phyloP scores from a whole-genome alignment of 2,113 vertebrate genomes.

The Atherinomorus stipes region DNA sequence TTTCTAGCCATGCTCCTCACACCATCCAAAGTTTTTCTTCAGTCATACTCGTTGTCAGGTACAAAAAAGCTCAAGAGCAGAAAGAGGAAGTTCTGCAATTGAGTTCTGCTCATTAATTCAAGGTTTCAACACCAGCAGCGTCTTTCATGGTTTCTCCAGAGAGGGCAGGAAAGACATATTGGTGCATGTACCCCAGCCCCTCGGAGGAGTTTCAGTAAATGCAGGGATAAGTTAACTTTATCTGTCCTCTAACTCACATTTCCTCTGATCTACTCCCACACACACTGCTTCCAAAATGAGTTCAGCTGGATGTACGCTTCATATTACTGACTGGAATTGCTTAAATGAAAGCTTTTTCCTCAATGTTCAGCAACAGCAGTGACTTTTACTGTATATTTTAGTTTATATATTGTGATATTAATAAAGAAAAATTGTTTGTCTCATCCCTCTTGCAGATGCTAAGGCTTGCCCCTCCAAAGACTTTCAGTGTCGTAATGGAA shows the following conservation, averaged over 20 bases:
- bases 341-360: not conserved
- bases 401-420: not conserved
- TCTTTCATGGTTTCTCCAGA: constrained; percentile 20
- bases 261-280: constrained; percentile 8
- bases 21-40: not conserved
- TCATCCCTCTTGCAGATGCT: constrained; percentile 65
- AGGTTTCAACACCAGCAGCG: constrained; percentile 17
- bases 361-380: not conserved
- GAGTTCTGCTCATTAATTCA: constrained; percentile 43
- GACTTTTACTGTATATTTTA: not conserved
- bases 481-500: constrained; percentile 92
- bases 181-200: constrained; percentile 17
- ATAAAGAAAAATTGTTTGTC: not conserved
- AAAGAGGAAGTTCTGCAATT: constrained; percentile 1
- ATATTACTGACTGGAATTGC: not conserved
- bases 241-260: constrained; percentile 29
- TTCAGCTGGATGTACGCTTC: not conserved
- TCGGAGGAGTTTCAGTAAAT: constrained; percentile 37
- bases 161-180: not conserved
- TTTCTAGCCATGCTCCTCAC: not conserved
- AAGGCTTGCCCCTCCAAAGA: constrained; percentile 89
- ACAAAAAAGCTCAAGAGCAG: constrained; percentile 24
- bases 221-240: constrained; percentile 21
- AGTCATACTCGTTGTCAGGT: constrained; percentile 1
- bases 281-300: not conserved